These are phyloP conservation scores for Cyprinodon brontotheroides DNA, from an alignment of 2,113 vertebrate species.

Conservation along the genomic window DNA sequence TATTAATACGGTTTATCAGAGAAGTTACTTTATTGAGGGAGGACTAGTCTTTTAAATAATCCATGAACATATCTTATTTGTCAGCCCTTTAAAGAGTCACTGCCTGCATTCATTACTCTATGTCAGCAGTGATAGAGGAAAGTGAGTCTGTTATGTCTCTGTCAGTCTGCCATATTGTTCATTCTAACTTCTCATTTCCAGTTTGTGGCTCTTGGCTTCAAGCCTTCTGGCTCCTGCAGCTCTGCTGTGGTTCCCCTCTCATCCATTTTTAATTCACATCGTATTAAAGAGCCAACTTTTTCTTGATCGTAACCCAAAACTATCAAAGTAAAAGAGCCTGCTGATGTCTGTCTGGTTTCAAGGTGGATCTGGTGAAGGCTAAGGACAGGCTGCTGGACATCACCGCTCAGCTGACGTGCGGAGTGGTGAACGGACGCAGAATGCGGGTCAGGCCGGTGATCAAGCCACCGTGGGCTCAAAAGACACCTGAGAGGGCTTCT, in stretches of 20 bases:
- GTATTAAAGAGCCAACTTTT: not conserved
- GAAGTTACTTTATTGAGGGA: no score
- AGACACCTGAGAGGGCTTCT: slow-evolving; percentile 12
- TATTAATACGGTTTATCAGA: no score
- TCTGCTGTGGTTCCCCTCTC: not conserved
- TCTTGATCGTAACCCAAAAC: not conserved
- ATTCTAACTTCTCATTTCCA: not conserved
- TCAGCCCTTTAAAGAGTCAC: not conserved
- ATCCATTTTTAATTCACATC: not conserved
- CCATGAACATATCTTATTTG: not conserved
- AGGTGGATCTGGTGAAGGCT: slow-evolving; percentile 90
- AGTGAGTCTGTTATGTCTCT: not conserved
- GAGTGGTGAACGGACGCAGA: slow-evolving; percentile 84
- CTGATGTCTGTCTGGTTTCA: not conserved
- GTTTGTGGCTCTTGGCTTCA: not conserved
- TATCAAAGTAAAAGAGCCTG: not conserved
- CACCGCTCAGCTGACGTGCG: slow-evolving; percentile 84
- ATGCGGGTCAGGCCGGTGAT: slow-evolving; percentile 45
- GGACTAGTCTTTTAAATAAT: not conserved
- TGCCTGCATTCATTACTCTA: not conserved
- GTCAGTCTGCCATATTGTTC: not conserved
- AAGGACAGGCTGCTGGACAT: slow-evolving; percentile 85
- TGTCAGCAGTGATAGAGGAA: not conserved
- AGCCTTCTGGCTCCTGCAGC: not conserved
- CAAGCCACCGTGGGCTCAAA: slow-evolving; percentile 46